phyloP scores from a whole-genome alignment of 2,888 invertebrate genomes.

The Heliconius erato region DNA sequence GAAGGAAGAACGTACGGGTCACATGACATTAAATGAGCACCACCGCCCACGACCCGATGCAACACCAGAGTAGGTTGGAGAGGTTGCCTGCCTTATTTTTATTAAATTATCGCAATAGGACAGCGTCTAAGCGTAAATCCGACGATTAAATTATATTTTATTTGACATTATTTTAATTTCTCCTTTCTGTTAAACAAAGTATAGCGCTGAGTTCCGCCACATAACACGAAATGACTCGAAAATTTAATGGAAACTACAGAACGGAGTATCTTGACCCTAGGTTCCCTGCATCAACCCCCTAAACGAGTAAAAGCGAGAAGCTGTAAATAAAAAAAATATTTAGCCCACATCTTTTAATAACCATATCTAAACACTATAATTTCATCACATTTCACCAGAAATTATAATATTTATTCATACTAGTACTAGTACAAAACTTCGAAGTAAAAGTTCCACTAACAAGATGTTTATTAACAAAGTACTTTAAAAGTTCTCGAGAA shows the following conservation, averaged over 20 bases:
- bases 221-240: too few relatives aligned
- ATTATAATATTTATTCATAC: not conserved
- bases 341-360: not conserved
- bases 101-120: too few relatives aligned
- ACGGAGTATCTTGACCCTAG: not conserved
- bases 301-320: not conserved
- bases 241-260: not conserved
- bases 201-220: too few relatives aligned
- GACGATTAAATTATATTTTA: too few relatives aligned
- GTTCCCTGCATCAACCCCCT: not conserved
- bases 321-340: not conserved
- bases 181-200: too few relatives aligned
- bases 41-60: too few relatives aligned
- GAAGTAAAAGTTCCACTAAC: not conserved
- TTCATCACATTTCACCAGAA: not conserved
- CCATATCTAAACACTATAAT: not conserved
- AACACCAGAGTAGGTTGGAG: too few relatives aligned
- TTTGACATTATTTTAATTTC: too few relatives aligned
- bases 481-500: conserved; percentile 1
- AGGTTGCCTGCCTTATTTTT: too few relatives aligned
- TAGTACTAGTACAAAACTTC: not conserved
- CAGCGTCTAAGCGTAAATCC: too few relatives aligned
- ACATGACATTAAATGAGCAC: too few relatives aligned
- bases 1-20: too few relatives aligned
- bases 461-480: conserved; percentile 7